Evolutionary conservation across 2,797 vertebrate species (phyloP), one percentile per base, ranked within the genome.

Genomic region (Psittacula derbiana): DNA sequence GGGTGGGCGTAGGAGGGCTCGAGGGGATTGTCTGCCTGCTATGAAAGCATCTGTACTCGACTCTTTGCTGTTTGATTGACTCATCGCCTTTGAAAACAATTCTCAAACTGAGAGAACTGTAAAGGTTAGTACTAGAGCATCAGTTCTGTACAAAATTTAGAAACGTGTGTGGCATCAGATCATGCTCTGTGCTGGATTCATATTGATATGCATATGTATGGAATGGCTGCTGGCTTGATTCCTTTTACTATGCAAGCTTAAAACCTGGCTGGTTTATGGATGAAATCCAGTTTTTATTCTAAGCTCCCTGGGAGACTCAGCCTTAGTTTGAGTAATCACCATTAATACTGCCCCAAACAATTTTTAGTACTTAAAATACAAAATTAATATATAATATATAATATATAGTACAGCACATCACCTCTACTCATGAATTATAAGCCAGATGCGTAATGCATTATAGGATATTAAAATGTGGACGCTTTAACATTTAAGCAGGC

Each of bases 141-240:
- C 80, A 70, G 1, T 93, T 76, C 57, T 3, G 24, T 24, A 19
- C 53, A 46, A 25, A 70, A 79, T 81, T n/a, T 62, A 31, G 76
- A 65, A 72, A 21, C 3, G n/a, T 19, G 40, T 44, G 38, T 60
- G 70, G 80, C 62, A 2, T 79, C 90, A 72, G 64, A 47, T 50
- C 24, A 2, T 20, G 36, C 67, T 73, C 64, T 31, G 53, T 90
- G 67, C 88, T 95, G 55, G 73, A 93, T 86, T 79, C 7, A 4
- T 88, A 38, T 60, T 30, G 93, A 43, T 78, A 43, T 17, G 49
- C 66, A 14, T 80, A 61, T 58, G 80, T 41, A 44, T 43, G 6
- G 95, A 89, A 90, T 90, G 90, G 92, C 83, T 84, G 88, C 93
- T 95, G 94, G 80, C 94, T 95, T 43, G 36, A 55, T 84, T 86